Percentiles rank a stretch among this genome's conserved stretches.
Evolutionary conservation across 2,113 vertebrate species (phyloP).

Genomic region (Nyctereutes procyonoides): DNA sequence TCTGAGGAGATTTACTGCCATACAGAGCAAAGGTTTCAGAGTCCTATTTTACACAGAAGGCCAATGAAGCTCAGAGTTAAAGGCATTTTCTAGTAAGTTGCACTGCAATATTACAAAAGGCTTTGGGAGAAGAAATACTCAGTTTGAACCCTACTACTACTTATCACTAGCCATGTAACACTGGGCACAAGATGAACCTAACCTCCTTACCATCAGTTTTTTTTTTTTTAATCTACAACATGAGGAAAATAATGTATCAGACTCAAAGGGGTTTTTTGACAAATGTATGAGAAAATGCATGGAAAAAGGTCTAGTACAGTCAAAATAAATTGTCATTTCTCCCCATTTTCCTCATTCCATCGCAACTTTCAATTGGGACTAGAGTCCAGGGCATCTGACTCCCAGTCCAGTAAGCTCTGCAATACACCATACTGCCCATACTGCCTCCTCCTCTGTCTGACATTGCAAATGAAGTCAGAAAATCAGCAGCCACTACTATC

Average conservation of each 20-base stretch:
- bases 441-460: not conserved
- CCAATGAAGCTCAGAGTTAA: constrained; percentile 15
- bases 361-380: not conserved
- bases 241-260: not conserved
- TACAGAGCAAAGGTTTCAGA: not conserved
- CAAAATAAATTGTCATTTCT: not conserved
- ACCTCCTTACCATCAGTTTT: not conserved
- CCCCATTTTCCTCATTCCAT: not conserved
- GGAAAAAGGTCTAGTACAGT: not conserved
- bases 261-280: not conserved
- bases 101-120: not conserved
- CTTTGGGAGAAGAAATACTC: not conserved
- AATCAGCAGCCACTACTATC: not conserved
- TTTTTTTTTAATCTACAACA: constrained; percentile 42
- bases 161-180: not conserved
- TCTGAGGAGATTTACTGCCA: constrained; percentile 9
- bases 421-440: not conserved
- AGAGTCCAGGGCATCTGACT: not conserved
- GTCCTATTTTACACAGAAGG: not conserved
- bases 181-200: not conserved
- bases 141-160: not conserved
- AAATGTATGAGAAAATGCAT: not conserved
- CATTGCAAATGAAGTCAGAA: not conserved
- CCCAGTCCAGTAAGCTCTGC: not conserved
- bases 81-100: constrained; percentile 29